Evolutionary conservation across 2,888 invertebrate species (phyloP).

Genomic region (Tupiocoris notatus): DNA sequence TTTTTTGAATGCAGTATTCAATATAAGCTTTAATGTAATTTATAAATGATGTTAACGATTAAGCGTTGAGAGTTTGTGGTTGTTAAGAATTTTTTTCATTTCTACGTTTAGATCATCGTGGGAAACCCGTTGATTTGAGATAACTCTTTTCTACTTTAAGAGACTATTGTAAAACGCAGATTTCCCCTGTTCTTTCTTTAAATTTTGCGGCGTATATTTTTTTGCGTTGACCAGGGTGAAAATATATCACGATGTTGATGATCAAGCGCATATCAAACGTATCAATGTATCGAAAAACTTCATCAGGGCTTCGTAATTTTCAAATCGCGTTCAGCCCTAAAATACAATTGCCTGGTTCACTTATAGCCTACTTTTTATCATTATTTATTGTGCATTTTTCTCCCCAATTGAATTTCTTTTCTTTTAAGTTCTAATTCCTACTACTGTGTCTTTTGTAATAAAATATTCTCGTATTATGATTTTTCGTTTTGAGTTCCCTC

Average conservation of each 20-base stretch:
- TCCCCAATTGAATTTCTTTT: neutral
- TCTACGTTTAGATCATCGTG: neutral
- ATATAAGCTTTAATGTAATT: conserved; percentile 36
- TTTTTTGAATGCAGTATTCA: conserved; percentile 35
- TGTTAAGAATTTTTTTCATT: conserved; percentile 11
- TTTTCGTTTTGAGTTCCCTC: neutral
- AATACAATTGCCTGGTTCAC: too few species aligned
- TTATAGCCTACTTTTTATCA: neutral
- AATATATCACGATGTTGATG: too few species aligned
- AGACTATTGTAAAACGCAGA: neutral
- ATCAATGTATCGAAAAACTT: too few species aligned
- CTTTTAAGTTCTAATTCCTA: neutral
- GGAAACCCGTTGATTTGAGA: neutral
- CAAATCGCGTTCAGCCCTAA: too few species aligned
- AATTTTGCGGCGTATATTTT: too few species aligned
- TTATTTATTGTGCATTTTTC: neutral
- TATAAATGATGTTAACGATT: conserved; percentile 15
- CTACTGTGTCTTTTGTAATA: neutral
- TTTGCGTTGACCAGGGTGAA: neutral
- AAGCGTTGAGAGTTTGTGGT: conserved; percentile 29
- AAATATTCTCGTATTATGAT: neutral
- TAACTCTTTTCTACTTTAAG: neutral
- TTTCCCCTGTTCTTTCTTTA: neutral
- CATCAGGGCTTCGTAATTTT: too few species aligned
- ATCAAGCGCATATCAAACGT: neutral